Evolutionary conservation across 2,113 vertebrate species (phyloP).

Genomic region (Alethe castanea): DNA sequence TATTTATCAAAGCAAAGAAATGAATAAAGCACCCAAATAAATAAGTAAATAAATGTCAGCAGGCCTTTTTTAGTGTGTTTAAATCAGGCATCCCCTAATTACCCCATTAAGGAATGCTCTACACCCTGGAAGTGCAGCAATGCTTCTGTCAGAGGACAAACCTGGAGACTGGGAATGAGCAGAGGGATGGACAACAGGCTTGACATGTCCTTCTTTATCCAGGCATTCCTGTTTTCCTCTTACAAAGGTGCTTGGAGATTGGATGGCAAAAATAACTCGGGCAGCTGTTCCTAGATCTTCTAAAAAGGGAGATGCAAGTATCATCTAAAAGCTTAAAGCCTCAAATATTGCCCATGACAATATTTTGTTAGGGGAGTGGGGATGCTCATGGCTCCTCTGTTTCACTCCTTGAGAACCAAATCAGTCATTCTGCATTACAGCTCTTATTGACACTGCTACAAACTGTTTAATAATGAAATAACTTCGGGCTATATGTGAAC

Average conservation of each 20-base stretch:
- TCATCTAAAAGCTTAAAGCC: neutral
- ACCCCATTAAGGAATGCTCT: neutral
- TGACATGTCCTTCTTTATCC: neutral
- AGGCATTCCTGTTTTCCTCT: neutral
- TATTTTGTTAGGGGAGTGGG: neutral
- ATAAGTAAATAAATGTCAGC: neutral
- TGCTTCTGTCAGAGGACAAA: neutral
- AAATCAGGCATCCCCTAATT: neutral
- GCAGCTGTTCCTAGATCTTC: neutral
- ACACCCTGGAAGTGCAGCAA: neutral
- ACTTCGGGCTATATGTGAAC: neutral
- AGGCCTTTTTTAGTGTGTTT: neutral
- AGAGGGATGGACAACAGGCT: neutral
- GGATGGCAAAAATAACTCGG: neutral
- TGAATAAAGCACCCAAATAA: neutral
- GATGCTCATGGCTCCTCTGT: neutral
- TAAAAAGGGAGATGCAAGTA: neutral
- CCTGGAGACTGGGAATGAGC: neutral
- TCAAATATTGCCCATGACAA: rapidly evolving
- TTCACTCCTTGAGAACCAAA: neutral
- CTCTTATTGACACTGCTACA: neutral
- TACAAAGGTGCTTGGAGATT: neutral
- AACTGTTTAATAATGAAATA: neutral
- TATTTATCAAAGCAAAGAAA: neutral
- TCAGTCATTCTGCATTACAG: neutral